Evolutionary conservation across 1,140 invertebrate species (phyloP).

Genomic region (Lepidurus packardi): DNA sequence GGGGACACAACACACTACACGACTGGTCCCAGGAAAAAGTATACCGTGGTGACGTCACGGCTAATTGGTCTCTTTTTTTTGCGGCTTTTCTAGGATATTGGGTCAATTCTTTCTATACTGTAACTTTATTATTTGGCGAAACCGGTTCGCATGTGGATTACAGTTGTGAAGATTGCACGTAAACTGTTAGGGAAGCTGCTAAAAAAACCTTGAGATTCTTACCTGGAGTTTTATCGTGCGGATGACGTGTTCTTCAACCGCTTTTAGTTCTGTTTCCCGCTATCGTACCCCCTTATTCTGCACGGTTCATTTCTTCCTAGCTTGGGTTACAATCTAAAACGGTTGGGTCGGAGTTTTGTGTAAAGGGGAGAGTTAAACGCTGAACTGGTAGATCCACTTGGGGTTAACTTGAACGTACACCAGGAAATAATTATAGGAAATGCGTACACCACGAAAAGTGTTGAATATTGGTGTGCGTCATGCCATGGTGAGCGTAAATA

Average conservation of each 20-base stretch:
- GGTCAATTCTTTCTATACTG: not conserved
- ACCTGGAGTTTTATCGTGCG: not conserved
- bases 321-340: too few relatives aligned
- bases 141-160: not conserved
- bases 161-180: not conserved
- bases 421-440: conserved; percentile 16
- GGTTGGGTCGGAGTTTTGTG: not conserved
- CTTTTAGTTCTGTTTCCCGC: not conserved
- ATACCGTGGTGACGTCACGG: not conserved
- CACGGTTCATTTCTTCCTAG: too few relatives aligned
- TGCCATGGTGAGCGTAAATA: not conserved
- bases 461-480: conserved; percentile 15
- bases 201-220: not conserved
- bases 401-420: not conserved
- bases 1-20: not conserved
- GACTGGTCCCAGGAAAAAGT: not conserved
- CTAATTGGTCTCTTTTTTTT: not conserved
- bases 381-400: not conserved
- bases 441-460: conserved; percentile 9
- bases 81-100: not conserved
- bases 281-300: too few relatives aligned
- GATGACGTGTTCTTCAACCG: not conserved
- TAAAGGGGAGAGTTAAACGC: not conserved
- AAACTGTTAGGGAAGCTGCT: not conserved
- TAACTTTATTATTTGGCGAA: not conserved